Evolutionary conservation across 2,113 vertebrate genomes (phyloP).

Genomic region (Eulemur macaco): DNA sequence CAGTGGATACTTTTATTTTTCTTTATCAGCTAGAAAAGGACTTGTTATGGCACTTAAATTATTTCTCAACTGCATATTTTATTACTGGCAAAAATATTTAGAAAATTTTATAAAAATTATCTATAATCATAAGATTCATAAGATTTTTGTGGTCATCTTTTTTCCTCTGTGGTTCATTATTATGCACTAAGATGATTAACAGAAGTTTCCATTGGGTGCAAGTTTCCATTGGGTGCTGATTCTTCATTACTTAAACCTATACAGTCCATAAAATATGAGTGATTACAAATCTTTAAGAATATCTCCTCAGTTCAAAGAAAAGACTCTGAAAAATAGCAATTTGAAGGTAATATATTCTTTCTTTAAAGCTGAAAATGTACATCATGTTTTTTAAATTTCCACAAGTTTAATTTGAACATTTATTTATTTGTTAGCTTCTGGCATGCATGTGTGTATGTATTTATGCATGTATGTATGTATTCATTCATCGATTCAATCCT

Average conservation of each 20-base stretch:
- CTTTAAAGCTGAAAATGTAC: not conserved
- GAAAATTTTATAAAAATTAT: not conserved
- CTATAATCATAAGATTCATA: not conserved
- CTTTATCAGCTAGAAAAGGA: slow-evolving; percentile 27
- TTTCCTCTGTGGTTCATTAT: not conserved
- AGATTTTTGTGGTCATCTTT: not conserved
- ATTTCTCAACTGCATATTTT: slow-evolving; percentile 13
- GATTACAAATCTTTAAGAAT: not conserved
- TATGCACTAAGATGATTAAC: not conserved
- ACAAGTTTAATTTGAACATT: not conserved
- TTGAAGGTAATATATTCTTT: not conserved
- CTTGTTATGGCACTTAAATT: slow-evolving; percentile 41
- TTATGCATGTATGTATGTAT: not conserved
- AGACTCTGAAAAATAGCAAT: not conserved
- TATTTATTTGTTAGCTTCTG: not conserved
- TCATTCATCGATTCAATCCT: not conserved
- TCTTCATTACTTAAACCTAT: not conserved
- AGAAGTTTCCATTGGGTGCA: not conserved
- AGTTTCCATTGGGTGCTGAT: not conserved
- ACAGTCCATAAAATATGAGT: not conserved
- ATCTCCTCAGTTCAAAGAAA: not conserved
- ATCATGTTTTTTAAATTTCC: slow-evolving; percentile 22
- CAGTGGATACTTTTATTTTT: not conserved
- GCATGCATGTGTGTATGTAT: not conserved
- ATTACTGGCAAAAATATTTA: slow-evolving; percentile 26